phyloP scores from a whole-genome alignment of 2,113 vertebrate genomes.

The Perca fluviatilis region DNA sequence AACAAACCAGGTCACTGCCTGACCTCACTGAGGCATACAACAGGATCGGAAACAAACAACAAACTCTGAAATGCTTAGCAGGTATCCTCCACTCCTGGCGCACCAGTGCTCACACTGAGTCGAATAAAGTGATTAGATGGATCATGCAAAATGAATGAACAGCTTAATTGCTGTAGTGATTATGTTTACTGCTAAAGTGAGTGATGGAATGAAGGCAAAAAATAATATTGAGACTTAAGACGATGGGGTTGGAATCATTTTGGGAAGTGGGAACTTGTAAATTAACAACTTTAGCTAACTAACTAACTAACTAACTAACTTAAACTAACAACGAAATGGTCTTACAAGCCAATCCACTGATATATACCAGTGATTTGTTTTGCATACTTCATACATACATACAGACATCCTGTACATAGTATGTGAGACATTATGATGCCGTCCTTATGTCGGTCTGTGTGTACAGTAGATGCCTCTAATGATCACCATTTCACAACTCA shows the following conservation, averaged over 20 bases:
- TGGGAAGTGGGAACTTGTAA: conserved; percentile 29
- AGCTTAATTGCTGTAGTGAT: neutral
- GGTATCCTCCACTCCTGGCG: conserved; percentile 3
- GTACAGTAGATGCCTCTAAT: neutral
- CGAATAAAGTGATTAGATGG: neutral
- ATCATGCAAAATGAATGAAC: conserved; percentile 12
- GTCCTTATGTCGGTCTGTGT: conserved; percentile 26
- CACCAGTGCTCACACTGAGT: neutral
- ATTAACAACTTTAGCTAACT: neutral
- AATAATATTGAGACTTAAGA: neutral
- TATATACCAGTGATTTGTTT: conserved; percentile 11
- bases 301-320: too few relatives aligned
- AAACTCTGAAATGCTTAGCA: conserved; percentile 9
- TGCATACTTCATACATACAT: neutral
- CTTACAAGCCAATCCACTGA: conserved; percentile 7
- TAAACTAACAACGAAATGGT: conserved; percentile 24
- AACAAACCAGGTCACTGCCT: conserved; percentile 8
- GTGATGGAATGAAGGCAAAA: conserved; percentile 1
- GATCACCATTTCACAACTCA: neutral
- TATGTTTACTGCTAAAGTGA: neutral
- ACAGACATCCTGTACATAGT: neutral
- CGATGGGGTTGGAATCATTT: conserved; percentile 20
- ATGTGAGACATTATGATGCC: conserved; percentile 42
- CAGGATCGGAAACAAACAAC: conserved; percentile 26
- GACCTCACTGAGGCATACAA: conserved; percentile 20